These are phyloP conservation scores for Sarcophaga bullata DNA, from an alignment of 1,140 invertebrate genomes.

Conservation along the genomic window DNA sequence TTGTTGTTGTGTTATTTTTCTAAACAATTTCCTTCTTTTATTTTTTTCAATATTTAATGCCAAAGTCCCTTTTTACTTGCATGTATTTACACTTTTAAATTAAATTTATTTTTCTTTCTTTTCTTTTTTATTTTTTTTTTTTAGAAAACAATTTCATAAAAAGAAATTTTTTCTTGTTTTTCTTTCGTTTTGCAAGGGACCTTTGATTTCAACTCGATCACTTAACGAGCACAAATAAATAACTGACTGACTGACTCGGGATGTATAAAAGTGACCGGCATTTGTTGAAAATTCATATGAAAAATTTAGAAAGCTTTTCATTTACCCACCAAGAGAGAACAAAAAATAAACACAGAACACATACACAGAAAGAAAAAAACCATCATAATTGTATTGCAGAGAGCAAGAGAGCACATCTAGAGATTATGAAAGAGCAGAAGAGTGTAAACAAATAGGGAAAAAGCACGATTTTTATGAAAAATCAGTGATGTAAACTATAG, in stretches of 20 bases:
- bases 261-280: conserved; percentile 27
- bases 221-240: conserved; percentile 27
- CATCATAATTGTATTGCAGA: neutral
- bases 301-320: conserved; percentile 31
- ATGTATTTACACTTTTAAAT: neutral
- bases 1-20: conserved; percentile 11
- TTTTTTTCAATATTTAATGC: neutral
- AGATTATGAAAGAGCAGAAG: neutral
- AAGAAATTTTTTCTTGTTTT: neutral
- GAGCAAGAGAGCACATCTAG: neutral
- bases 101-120: neutral
- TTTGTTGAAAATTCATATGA: conserved; percentile 20
- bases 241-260: neutral
- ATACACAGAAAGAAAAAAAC: neutral
- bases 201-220: conserved; percentile 33
- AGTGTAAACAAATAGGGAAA: neutral
- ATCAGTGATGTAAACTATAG: neutral
- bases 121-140: neutral
- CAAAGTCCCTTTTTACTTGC: neutral
- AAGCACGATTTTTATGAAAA: neutral
- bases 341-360: neutral
- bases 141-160: neutral
- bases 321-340: neutral
- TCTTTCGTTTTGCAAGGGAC: neutral
- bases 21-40: conserved; percentile 1